Base-by-base conservation (phyloP, 2,797 vertebrate genomes). In the Artibeus lituratus region DNA sequence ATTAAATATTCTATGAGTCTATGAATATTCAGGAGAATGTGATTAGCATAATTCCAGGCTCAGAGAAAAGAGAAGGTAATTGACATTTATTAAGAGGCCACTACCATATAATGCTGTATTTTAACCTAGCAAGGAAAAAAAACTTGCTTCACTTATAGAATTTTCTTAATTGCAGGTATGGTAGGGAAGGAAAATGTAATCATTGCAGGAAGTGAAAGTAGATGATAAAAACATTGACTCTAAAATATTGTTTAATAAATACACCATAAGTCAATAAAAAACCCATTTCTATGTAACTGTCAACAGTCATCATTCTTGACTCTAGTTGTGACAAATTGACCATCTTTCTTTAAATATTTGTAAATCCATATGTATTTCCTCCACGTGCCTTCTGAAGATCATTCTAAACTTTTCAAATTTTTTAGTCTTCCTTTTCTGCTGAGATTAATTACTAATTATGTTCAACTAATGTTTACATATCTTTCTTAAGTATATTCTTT, bases 61-160 rank as follows among this genome's bases (percentile, higher is more conserved):
- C 94, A 82, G 65, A 39, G 57, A 95, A 96, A 93, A 92, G 67
- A 55, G 55, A 94, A 81, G 6, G 72, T 81, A 97, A 96, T 93
- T 97, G 93, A 96, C 84, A 92, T 97, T 97, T 96, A 91, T 87
- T 91, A 97, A 92, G 91, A 93, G 87, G 91, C 76, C 76, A 95
- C n/a, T 69, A 55, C 76, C 37, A 22, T 80, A 15, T 55, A 91
- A 95, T 57, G 22, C 53, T 94, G 91, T 94, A 18, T 96, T 96
- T 97, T 94, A 90, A 94, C 87, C 53, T 87, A 89, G 57, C 69
- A 85, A 95, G 84, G 53, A 85, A 91, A 90, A 90, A 90, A 87
- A 74, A 1, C 35, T 85, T 44, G 49, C 59, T 82, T 95, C 44
- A 59, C 55, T 87, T 85, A 84, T 3, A 90, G 59, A 87, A 65